Conservation (phyloP, 2,888 invertebrate species). For the Orthosia incerta region DNA sequence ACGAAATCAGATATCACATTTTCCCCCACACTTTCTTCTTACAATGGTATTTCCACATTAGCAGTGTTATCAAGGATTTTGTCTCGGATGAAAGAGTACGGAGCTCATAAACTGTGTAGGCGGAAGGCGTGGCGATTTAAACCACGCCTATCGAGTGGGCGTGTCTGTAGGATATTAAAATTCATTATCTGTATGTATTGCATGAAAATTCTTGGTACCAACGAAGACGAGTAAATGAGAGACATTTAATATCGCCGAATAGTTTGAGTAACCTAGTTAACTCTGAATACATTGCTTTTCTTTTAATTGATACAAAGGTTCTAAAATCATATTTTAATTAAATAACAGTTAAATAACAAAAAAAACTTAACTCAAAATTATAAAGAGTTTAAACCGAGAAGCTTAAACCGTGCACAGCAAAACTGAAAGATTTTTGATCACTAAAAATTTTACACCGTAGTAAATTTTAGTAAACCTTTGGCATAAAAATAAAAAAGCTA, state of each 20-base stretch:
- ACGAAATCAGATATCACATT: conserved; percentile 63
- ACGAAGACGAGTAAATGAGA: conserved; percentile 5
- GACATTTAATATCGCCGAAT: neutral
- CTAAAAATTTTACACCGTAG: neutral
- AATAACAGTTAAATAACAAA: too few species aligned
- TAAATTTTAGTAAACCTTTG: too few species aligned
- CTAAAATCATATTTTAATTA: too few species aligned
- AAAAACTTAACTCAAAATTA: neutral
- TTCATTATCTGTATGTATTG: conserved; percentile 64
- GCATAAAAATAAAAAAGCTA: neutral
- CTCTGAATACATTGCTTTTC: too few species aligned
- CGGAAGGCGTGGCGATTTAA: conserved; percentile 82
- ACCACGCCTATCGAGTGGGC: conserved; percentile 85
- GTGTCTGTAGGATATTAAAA: conserved; percentile 75
- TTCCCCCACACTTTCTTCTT: conserved; percentile 67
- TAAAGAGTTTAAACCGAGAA: neutral
- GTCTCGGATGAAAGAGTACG: conserved; percentile 79
- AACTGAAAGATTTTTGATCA: neutral
- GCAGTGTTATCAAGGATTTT: conserved; percentile 81
- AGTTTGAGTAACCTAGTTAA: neutral
- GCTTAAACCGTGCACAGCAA: neutral
- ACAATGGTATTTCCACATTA: conserved; percentile 73
- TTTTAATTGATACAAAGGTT: too few species aligned
- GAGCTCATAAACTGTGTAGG: conserved; percentile 78
- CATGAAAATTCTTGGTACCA: conserved; percentile 27